Evolutionary conservation across 2,113 vertebrate species (phyloP).

Genomic region (Campylomormyrus tamandua): DNA sequence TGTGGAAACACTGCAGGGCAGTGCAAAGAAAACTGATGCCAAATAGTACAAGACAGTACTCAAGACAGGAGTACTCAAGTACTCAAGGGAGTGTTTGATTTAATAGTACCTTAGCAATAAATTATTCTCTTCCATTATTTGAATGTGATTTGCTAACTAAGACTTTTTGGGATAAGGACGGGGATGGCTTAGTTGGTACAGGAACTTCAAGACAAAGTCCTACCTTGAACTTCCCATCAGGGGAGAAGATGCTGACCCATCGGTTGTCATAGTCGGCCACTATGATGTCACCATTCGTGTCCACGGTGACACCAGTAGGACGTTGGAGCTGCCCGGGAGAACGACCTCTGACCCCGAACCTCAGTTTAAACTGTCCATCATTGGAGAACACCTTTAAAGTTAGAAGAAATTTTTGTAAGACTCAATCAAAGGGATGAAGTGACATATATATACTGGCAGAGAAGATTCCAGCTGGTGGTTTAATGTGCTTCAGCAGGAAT

Average conservation of each 20-base stretch:
- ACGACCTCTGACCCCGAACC: slow-evolving; percentile 87
- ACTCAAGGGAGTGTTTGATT: not conserved
- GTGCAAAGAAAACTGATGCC: too few species aligned
- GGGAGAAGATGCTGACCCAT: slow-evolving; percentile 94
- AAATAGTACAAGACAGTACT: not conserved
- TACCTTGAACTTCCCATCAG: slow-evolving; percentile 96
- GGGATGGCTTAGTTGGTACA: not conserved
- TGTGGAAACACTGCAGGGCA: too few species aligned
- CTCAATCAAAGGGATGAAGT: not conserved
- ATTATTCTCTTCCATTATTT: not conserved
- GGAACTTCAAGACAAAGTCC: slow-evolving; percentile 10
- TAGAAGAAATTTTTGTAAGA: not conserved
- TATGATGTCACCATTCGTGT: slow-evolving; percentile 88
- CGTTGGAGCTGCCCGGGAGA: slow-evolving; percentile 91
- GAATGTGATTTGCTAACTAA: not conserved
- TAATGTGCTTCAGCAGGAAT: not conserved
- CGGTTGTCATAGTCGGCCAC: slow-evolving; percentile 95
- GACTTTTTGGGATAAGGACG: not conserved
- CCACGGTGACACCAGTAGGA: slow-evolving; percentile 84
- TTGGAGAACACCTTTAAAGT: slow-evolving; percentile 79
- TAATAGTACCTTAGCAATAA: not conserved
- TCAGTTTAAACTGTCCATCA: slow-evolving; percentile 88
- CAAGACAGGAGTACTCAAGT: not conserved
- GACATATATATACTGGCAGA: not conserved
- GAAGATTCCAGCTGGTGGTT: not conserved